Percentiles rank a stretch among this genome's conserved stretches.
phyloP scores from a whole-genome alignment of 2,113 vertebrate genomes.

The Phalacrocorax brasilianus region DNA sequence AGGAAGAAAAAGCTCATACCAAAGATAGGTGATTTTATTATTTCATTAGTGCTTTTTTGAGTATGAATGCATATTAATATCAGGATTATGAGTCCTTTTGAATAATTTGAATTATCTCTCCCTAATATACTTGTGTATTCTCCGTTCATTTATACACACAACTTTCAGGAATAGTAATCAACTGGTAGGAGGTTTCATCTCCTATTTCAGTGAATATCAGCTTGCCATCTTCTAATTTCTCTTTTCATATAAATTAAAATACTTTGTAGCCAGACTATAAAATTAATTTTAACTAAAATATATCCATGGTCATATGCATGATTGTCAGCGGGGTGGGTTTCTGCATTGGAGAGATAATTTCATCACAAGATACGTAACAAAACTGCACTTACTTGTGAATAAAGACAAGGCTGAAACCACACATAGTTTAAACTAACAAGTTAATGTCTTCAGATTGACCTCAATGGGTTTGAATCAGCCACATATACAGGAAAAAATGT shows the following conservation, averaged over 20 bases:
- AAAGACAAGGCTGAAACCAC: not conserved
- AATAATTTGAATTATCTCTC: not conserved
- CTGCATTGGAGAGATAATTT: not conserved
- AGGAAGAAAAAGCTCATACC: not conserved
- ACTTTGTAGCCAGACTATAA: not conserved
- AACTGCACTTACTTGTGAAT: not conserved
- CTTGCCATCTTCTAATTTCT: not conserved
- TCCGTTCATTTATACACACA: not conserved
- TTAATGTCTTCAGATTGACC: not conserved
- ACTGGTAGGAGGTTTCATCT: not conserved
- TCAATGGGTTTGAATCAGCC: not conserved
- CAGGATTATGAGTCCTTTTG: not conserved
- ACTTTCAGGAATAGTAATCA: not conserved
- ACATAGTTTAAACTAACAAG: not conserved
- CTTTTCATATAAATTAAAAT: not conserved
- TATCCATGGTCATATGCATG: not conserved
- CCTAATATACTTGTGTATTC: not conserved
- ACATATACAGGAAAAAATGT: not conserved
- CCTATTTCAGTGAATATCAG: not conserved
- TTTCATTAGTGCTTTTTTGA: not conserved
- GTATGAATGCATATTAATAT: not conserved
- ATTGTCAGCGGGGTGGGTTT: not conserved
- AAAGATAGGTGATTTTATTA: not conserved
- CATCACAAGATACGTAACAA: not conserved
- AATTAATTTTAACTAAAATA: not conserved